Conservation (phyloP, 92 coral and sea anemone genomes). For the Epizoanthus ramosus region DNA sequence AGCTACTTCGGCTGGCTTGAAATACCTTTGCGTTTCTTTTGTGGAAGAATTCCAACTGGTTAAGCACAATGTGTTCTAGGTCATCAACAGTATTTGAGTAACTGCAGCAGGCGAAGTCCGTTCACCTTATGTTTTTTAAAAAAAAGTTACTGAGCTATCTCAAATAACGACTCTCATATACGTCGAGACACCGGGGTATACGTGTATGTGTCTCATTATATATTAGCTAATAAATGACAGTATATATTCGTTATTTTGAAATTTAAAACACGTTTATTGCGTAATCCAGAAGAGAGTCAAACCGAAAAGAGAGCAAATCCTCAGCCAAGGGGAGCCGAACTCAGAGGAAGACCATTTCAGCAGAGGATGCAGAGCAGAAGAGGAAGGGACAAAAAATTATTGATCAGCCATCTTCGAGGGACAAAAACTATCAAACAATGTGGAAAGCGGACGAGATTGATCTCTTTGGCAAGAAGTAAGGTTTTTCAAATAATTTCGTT, state of each 20-base stretch:
- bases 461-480: conserved; percentile 40
- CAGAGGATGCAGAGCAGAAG: conserved; percentile 37
- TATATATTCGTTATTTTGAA: neutral
- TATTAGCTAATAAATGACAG: neutral
- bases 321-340: neutral
- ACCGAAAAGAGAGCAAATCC: neutral
- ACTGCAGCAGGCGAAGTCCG: too few species aligned
- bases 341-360: neutral
- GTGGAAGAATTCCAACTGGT: too few species aligned
- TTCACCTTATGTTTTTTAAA: too few species aligned
- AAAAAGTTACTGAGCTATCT: too few species aligned
- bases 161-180: too few species aligned
- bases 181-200: too few species aligned
- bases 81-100: too few species aligned
- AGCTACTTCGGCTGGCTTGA: too few species aligned
- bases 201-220: too few species aligned
- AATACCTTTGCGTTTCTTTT: too few species aligned
- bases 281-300: conserved; percentile 3
- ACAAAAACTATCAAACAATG: conserved; percentile 50
- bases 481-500: too few species aligned
- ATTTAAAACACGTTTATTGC: conserved; percentile 2
- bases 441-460: conserved; percentile 55
- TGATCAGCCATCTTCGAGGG: neutral
- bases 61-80: too few species aligned
- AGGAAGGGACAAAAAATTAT: conserved; percentile 5